Base-by-base conservation (phyloP, 2,888 invertebrate species). In the Ceriagrion tenellum region DNA sequence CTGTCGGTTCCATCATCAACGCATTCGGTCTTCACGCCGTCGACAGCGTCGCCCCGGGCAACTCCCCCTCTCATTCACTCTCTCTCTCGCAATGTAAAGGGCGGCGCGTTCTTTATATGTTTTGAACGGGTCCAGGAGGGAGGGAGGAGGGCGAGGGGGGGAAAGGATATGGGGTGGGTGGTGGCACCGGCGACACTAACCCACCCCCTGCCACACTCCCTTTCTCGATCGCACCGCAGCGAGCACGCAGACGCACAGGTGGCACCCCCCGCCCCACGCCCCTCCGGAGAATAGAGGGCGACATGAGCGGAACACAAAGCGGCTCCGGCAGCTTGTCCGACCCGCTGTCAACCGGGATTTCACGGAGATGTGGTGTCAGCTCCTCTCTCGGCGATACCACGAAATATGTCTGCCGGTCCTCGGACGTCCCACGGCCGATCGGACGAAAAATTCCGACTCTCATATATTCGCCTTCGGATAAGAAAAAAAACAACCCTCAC, bases 301-400 rank as follows among this genome's bases (percentile, higher is more conserved):
- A 30, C 74, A n/a, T 23, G 30, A 12, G 10, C 30, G 6, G n/a
- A n/a, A 35, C 81, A 35, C 81, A 35, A 30, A 35, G 69, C 69
- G 69, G 59, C 69, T 26, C 16, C 30, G 81, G 81, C 81, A 81
- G 81, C 81, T 81, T 35, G 81, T 81, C 81, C 81, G 81, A 81
- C 81, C 81, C 81, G 81, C 81, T 81, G 81, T 81, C 81, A 81
- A 81, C 81, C 81, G 81, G 81, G 30, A 81, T 81, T 69, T 81
- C 81, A 81, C 81, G 81, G 81, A 81, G 81, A 81, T 81, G 81
- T 35, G 81, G 18, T 35, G 81, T 35, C 81, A 81, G 23, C 81
- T 30, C n/a, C 74, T 12, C 30, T 12, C 74, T 35, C 81, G 16
- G 12, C 81, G 13, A 0, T 4, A 0, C 30, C 35, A 81, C 81